Percentiles rank a stretch among this genome's conserved stretches.
phyloP scores from a whole-genome alignment of 2,888 invertebrate species.

The Mactromeris polynyma region DNA sequence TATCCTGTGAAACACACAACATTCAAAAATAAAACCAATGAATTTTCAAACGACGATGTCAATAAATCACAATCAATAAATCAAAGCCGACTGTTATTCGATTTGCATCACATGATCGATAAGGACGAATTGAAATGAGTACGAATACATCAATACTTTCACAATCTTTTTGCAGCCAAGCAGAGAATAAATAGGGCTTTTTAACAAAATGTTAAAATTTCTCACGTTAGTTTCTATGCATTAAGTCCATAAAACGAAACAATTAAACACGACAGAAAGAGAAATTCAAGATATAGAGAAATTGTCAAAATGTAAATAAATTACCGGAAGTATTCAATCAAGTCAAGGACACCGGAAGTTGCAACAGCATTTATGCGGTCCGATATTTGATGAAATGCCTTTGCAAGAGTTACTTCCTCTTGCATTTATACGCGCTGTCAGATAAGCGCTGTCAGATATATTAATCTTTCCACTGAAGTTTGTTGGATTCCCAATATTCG shows the following conservation, averaged over 20 bases:
- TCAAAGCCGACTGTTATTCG: too few species aligned
- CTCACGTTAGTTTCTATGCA: not conserved
- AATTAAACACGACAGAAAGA: not conserved
- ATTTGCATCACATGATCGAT: not conserved
- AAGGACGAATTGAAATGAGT: not conserved
- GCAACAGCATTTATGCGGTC: not conserved
- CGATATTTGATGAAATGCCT: too few species aligned
- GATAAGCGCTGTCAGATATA: too few species aligned
- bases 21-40: too few species aligned
- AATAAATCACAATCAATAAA: too few species aligned
- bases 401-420: too few species aligned
- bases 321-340: conserved; percentile 31
- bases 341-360: conserved; percentile 29
- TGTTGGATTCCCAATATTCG: too few species aligned
- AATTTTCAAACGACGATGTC: too few species aligned
- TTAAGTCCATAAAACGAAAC: not conserved
- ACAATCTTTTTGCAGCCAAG: not conserved
- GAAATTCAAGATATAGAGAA: not conserved
- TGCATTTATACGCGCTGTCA: too few species aligned
- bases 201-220: not conserved
- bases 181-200: not conserved
- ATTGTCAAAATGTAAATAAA: not conserved
- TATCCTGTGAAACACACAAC: too few species aligned
- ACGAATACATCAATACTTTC: not conserved
- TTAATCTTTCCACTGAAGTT: too few species aligned